Conservation (phyloP, 2,888 invertebrate species). For the Ernsta delagoae region DNA sequence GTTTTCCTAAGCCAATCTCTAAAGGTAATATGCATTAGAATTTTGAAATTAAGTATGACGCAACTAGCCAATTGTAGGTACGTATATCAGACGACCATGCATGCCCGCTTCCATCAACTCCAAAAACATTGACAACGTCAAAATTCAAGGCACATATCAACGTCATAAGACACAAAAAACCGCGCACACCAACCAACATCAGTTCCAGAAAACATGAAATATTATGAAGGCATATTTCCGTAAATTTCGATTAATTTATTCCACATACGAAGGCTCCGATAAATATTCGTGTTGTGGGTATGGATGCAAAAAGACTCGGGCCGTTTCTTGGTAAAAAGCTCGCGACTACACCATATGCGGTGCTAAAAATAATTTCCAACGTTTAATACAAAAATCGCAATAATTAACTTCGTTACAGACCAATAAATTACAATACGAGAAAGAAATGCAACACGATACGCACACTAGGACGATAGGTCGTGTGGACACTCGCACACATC, state of each 20-base stretch:
- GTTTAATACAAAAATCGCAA: constrained; percentile 85
- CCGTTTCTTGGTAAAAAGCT: constrained; percentile 72
- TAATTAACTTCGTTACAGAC: constrained; percentile 85
- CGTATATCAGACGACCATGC: too few relatives aligned
- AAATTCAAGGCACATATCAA: constrained; percentile 14
- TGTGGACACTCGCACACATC: constrained; percentile 45
- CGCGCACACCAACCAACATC: not conserved
- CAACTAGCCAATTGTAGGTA: too few relatives aligned
- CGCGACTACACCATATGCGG: constrained; percentile 63
- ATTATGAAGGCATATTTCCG: constrained; percentile 30
- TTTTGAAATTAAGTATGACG: too few relatives aligned
- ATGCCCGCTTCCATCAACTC: too few relatives aligned
- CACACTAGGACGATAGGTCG: constrained; percentile 49
- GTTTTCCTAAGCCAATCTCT: too few relatives aligned
- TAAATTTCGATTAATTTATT: constrained; percentile 36
- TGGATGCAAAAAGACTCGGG: constrained; percentile 34
- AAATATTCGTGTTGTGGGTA: constrained; percentile 23
- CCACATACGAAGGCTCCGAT: constrained; percentile 23
- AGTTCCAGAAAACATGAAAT: constrained; percentile 27
- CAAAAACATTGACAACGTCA: constrained; percentile 6
- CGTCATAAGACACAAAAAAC: constrained; percentile 4
- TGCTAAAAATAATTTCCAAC: constrained; percentile 83
- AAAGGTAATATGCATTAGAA: too few relatives aligned
- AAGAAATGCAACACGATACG: constrained; percentile 78
- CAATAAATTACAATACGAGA: constrained; percentile 84